Evolutionary conservation across 2,888 invertebrate genomes (phyloP), one percentile per base, ranked within the genome.

Genomic region (Cantharis flavilabris): DNA sequence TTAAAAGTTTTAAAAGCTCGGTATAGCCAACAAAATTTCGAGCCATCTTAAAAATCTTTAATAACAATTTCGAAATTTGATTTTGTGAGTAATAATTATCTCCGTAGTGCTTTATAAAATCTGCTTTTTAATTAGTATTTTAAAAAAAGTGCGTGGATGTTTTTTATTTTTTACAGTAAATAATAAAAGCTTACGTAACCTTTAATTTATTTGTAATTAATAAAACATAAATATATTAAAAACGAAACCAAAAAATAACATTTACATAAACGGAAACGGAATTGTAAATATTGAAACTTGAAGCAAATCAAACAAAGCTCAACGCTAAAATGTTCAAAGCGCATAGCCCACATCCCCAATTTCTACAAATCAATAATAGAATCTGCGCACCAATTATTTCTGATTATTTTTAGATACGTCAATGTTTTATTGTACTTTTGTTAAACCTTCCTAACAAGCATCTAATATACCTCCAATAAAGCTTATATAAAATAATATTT

Each of bases 321-420:
- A 67, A 67, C 20, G 65, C 65, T 67, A 23, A 67, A 67, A 67
- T 67, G 65, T 67, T 67, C 65, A 67, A 67, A 67, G 65, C 65
- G 65, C 65, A 67, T 67, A 67, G 65, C 65, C 65, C 65, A 67
- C 65, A 67, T 67, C 65, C 65, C 65, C 65, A 67, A 67, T 67
- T 67, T 67, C 65, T 67, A 67, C 65, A 67, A 67, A 67, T 67
- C 65, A 67, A 67, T 67, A 67, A 67, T 67, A 67, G 65, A 67
- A 67, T 67, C 65, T 67, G 65, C 65, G 65, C 65, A 67, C 65
- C 65, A 67, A 67, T 67, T 67, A 67, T 26, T 67, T 67, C 65
- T 67, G 65, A 67, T 67, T 67, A 67, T 26, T 67, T 67, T 67
- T 26, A 67, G 65, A 67, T 23, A 67, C 65, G 26, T 67, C 26